phyloP scores from a whole-genome alignment of 1,140 invertebrate species.

The Drosophila pruinosa region DNA sequence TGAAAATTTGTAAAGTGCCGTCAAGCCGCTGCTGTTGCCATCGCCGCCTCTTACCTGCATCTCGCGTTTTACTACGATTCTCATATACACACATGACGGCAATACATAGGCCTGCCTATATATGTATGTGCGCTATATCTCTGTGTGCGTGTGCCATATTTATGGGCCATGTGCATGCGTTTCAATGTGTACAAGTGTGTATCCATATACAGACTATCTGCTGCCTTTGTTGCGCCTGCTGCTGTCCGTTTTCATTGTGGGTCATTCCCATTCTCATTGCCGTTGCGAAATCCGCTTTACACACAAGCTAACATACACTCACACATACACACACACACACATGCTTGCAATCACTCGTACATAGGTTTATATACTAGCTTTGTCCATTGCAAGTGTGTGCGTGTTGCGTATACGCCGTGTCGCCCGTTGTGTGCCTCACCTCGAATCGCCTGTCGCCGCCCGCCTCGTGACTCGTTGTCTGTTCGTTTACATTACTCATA shows the following conservation, averaged over 20 bases:
- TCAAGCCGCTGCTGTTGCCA: constrained; percentile 3
- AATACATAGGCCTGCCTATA: constrained; percentile 51
- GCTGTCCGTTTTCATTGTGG: constrained; percentile 75
- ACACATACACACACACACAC: constrained; percentile 6
- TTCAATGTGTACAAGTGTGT: constrained; percentile 25
- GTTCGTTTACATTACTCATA: constrained; percentile 72
- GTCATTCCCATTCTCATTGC: constrained; percentile 66
- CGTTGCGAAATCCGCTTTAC: constrained; percentile 66
- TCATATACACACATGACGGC: constrained; percentile 13
- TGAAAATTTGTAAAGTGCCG: constrained; percentile 76
- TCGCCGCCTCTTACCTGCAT: constrained; percentile 46
- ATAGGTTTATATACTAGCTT: constrained; percentile 50
- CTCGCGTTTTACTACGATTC: constrained; percentile 67
- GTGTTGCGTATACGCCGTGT: constrained; percentile 72
- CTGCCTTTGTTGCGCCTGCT: constrained; percentile 26
- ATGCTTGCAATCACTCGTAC: constrained; percentile 5
- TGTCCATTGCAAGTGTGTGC: constrained; percentile 33
- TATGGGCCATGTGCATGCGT: constrained; percentile 42
- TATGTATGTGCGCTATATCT: not conserved
- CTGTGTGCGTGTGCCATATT: constrained; percentile 36
- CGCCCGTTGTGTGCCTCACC: constrained; percentile 71
- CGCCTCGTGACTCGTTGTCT: constrained; percentile 23
- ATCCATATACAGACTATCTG: constrained; percentile 38
- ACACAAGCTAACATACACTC: constrained; percentile 35
- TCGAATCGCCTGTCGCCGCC: constrained; percentile 19